A percentile compares a stretch with the other conserved stretches of the same genome.
phyloP scores from a whole-genome alignment of 2,113 vertebrate species.

The Motacilla tschutschensis region DNA sequence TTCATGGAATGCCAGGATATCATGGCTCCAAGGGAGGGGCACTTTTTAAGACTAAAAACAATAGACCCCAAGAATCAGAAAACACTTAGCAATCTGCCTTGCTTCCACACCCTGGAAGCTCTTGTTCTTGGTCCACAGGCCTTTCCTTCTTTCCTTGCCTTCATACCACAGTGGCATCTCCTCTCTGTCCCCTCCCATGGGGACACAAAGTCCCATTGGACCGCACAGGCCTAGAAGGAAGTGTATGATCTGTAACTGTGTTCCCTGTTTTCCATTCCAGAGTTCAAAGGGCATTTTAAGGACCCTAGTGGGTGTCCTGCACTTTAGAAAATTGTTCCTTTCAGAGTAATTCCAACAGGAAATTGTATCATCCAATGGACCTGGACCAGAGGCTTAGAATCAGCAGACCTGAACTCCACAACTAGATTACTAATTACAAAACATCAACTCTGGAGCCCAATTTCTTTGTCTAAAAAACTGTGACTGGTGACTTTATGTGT shows the following conservation, averaged over 20 bases:
- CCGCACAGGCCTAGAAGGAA: neutral
- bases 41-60: neutral
- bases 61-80: neutral
- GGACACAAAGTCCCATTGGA: fast-evolving
- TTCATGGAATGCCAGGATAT: neutral
- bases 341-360: neutral
- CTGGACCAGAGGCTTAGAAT: neutral
- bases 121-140: neutral
- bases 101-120: neutral
- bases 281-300: neutral
- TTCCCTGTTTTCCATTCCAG: neutral
- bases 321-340: neutral
- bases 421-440: neutral
- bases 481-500: neutral
- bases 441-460: neutral
- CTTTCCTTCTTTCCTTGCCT: neutral
- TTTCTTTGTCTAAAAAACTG: neutral
- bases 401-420: neutral
- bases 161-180: neutral
- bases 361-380: neutral
- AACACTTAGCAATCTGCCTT: neutral
- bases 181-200: neutral
- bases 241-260: neutral
- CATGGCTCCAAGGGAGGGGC: neutral
- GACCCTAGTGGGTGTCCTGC: neutral